These are phyloP conservation scores for Actinostola sp. DNA, from an alignment of 92 coral and sea anemone species.

Conservation along the genomic window DNA sequence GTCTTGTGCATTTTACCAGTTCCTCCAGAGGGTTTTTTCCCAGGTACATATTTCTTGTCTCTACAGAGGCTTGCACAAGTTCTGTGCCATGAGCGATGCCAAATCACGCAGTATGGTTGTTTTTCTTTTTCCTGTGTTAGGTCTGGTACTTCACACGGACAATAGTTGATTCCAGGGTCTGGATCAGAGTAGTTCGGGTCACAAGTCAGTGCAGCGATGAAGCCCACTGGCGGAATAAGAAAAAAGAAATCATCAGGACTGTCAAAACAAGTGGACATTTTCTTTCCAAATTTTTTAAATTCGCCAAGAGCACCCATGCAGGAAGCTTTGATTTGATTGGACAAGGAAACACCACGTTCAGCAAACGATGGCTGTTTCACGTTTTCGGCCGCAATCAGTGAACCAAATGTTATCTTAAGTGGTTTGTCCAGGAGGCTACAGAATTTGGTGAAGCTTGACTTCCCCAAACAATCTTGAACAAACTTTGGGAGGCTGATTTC, in stretches of 20 bases:
- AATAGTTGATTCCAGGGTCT: conserved; percentile 26
- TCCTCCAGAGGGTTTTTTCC: conserved; percentile 6
- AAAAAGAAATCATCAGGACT: too few species aligned
- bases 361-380: neutral
- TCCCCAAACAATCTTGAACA: conserved; percentile 17
- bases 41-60: neutral
- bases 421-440: conserved; percentile 9
- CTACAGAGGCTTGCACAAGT: conserved; percentile 1
- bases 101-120: neutral
- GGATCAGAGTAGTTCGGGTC: conserved; percentile 14
- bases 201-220: conserved; percentile 13
- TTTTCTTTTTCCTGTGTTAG: neutral
- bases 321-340: neutral
- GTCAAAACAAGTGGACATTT: neutral
- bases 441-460: conserved; percentile 6
- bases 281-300: neutral
- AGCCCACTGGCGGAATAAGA: too few species aligned
- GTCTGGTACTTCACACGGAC: conserved; percentile 19
- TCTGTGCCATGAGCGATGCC: neutral
- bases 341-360: neutral
- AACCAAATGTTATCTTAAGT: neutral
- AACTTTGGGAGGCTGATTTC: conserved; percentile 13
- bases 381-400: neutral
- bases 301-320: neutral
- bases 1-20: conserved; percentile 23